Conservation (phyloP, 2,888 invertebrate species). For the Lithosia quadra region DNA sequence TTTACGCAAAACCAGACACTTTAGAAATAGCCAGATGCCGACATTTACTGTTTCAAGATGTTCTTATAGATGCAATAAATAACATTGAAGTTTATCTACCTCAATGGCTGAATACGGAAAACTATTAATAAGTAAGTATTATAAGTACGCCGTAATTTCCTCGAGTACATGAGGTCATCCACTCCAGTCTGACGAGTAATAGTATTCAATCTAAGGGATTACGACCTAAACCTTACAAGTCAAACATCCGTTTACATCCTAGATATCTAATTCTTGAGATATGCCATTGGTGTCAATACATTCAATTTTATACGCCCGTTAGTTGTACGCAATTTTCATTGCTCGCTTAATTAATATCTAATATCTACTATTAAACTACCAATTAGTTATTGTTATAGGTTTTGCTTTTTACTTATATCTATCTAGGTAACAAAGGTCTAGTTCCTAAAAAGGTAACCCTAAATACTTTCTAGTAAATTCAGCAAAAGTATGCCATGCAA, state of each 20-base stretch:
- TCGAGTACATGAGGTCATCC: slow-evolving; percentile 6
- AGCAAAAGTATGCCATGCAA: too few relatives aligned
- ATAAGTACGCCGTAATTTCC: slow-evolving; percentile 8
- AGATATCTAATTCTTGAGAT: not conserved
- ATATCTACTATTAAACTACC: too few relatives aligned
- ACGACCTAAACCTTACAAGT: not conserved
- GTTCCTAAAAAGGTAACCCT: too few relatives aligned
- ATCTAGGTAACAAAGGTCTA: too few relatives aligned
- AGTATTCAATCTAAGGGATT: not conserved
- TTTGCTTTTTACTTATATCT: too few relatives aligned
- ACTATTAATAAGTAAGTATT: slow-evolving; percentile 21
- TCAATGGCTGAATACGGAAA: slow-evolving; percentile 3
- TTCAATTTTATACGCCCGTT: not conserved
- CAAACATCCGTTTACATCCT: slow-evolving; percentile 4
- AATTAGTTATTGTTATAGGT: too few relatives aligned
- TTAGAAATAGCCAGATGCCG: not conserved
- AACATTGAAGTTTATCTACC: slow-evolving; percentile 14
- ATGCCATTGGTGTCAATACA: not conserved
- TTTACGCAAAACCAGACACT: slow-evolving; percentile 4
- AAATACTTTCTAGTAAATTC: too few relatives aligned
- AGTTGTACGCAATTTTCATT: too few relatives aligned
- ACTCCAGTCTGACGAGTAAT: not conserved
- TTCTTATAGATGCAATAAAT: slow-evolving; percentile 7
- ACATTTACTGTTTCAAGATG: slow-evolving; percentile 14
- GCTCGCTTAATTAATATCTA: too few relatives aligned